Conservation (phyloP, 2,113 vertebrate species). For the Panthera leo region DNA sequence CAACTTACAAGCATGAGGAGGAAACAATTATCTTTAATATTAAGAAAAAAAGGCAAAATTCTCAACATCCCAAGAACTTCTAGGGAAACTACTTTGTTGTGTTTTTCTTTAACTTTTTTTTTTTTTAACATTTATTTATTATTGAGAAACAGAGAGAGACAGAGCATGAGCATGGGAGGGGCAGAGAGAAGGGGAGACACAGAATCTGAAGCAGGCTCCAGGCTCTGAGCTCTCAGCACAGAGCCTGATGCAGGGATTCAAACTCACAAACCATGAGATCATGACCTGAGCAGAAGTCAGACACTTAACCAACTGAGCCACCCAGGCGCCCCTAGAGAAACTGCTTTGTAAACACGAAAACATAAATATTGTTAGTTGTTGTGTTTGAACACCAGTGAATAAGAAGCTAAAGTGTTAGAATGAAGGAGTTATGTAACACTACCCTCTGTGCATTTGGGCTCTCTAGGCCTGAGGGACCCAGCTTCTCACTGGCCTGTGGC, state of each 20-base stretch:
- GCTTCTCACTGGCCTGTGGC: neutral
- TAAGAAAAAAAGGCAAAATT: constrained; percentile 1
- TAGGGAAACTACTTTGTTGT: neutral
- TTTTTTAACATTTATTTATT: no score
- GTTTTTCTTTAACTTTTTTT: no score
- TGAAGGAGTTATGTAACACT: neutral
- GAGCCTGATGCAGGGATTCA: no score
- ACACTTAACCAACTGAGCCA: no score
- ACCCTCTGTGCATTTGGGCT: neutral
- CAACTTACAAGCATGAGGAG: neutral
- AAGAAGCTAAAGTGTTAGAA: neutral
- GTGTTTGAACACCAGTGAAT: neutral
- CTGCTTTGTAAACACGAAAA: neutral
- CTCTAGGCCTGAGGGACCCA: no score
- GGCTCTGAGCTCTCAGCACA: no score
- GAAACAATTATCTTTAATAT: neutral
- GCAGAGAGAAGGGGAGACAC: no score
- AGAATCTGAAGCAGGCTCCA: no score
- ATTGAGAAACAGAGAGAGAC: no score
- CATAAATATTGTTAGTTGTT: neutral
- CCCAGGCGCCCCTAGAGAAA: neutral
- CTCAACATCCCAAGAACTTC: neutral
- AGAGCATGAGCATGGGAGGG: no score
- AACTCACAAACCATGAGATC: no score
- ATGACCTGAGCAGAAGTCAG: no score